Percentiles rank a stretch among this genome's conserved stretches.
phyloP scores from a whole-genome alignment of 1,140 invertebrate genomes.

The Hermetia illucens region DNA sequence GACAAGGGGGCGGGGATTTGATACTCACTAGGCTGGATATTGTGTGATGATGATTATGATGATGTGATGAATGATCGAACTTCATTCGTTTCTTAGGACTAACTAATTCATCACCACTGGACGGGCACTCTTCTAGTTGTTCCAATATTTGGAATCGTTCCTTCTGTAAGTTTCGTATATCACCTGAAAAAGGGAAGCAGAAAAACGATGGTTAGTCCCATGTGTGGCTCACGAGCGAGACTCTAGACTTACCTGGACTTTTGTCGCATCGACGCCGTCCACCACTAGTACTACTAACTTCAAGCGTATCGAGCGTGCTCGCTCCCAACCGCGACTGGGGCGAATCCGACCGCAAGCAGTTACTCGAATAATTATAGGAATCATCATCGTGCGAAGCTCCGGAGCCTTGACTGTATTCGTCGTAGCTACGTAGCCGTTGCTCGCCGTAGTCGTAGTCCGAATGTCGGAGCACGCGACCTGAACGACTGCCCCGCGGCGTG shows the following conservation, averaged over 20 bases:
- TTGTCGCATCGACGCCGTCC: slow-evolving; percentile 26
- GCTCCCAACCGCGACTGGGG: slow-evolving; percentile 18
- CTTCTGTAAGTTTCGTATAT: slow-evolving; percentile 54
- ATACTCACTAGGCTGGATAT: slow-evolving; percentile 16
- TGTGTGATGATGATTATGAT: slow-evolving; percentile 25
- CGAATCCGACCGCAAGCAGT: slow-evolving; percentile 23
- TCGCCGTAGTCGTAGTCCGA: slow-evolving; percentile 22
- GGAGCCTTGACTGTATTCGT: slow-evolving; percentile 49
- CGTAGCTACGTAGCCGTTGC: slow-evolving; percentile 42
- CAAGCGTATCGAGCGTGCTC: slow-evolving; percentile 14
- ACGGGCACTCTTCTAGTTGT: slow-evolving; percentile 55
- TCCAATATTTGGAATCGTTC: slow-evolving; percentile 52
- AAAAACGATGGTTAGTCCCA: too few relatives aligned
- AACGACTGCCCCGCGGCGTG: slow-evolving; percentile 28
- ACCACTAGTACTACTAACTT: slow-evolving; percentile 9
- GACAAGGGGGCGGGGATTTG: too few relatives aligned
- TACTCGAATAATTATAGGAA: slow-evolving; percentile 11
- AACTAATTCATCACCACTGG: slow-evolving; percentile 52
- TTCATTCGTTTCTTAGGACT: slow-evolving; percentile 49
- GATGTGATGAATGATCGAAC: slow-evolving; percentile 34
- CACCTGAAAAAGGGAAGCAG: slow-evolving; percentile 8
- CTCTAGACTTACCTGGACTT: slow-evolving; percentile 13
- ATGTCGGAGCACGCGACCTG: slow-evolving; percentile 21
- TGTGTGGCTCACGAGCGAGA: neutral
- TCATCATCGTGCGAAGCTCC: slow-evolving; percentile 45